Conservation (phyloP, 2,888 invertebrate species). For the Falcaria lacertinaria region DNA sequence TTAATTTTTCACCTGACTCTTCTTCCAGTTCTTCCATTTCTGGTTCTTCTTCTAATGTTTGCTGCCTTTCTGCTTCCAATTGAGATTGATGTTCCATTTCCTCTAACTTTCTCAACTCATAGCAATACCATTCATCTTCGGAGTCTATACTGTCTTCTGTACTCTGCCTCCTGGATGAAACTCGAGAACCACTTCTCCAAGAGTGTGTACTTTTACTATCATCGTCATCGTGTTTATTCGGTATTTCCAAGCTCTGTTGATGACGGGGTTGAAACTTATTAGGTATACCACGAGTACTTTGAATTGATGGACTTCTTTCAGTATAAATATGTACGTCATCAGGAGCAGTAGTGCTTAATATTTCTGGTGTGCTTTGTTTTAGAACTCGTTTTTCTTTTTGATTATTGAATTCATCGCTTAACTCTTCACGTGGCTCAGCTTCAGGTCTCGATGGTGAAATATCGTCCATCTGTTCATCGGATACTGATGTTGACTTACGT, state of each 20-base stretch:
- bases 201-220: conserved; percentile 93
- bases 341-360: conserved; percentile 50
- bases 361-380: conserved; percentile 62
- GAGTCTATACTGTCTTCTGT: conserved; percentile 96
- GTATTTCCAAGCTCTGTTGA: conserved; percentile 90
- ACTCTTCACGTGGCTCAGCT: conserved; percentile 39
- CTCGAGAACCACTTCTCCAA: conserved; percentile 90
- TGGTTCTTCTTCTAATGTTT: conserved; percentile 80
- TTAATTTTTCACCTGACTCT: conserved; percentile 84
- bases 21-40: conserved; percentile 74
- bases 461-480: conserved; percentile 83
- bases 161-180: conserved; percentile 92
- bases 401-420: conserved; percentile 32
- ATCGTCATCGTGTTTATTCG: conserved; percentile 88
- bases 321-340: conserved; percentile 75
- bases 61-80: conserved; percentile 82
- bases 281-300: conserved; percentile 79
- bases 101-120: conserved; percentile 91
- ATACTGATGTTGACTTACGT: conserved; percentile 84
- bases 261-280: conserved; percentile 83
- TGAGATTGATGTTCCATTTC: conserved; percentile 89
- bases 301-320: conserved; percentile 84
- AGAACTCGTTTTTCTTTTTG: conserved; percentile 50
- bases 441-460: conserved; percentile 62
- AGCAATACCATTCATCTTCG: conserved; percentile 96